Percentiles rank a stretch among this genome's conserved stretches.
These are phyloP conservation scores for Pollenia griseotomentosa DNA, from an alignment of 2,888 invertebrate genomes.

Conservation along the genomic window DNA sequence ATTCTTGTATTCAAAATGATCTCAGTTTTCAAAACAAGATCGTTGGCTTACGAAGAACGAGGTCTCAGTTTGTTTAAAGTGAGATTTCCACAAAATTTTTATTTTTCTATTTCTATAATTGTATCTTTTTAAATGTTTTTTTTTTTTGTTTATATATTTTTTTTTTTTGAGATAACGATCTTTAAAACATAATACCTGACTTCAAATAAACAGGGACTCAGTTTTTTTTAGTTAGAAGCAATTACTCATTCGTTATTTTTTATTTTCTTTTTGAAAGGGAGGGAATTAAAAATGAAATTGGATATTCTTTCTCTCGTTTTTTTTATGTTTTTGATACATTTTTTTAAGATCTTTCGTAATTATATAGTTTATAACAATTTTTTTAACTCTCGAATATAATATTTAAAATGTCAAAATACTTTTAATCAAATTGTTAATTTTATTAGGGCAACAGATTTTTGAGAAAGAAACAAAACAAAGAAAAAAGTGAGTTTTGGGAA, in stretches of 20 bases:
- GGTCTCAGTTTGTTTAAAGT: not conserved
- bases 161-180: not conserved
- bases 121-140: not conserved
- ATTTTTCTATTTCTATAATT: not conserved
- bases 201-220: conserved; percentile 6
- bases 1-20: no score
- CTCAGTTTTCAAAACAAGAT: no score
- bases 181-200: conserved; percentile 4
- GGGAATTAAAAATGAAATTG: not conserved
- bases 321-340: not conserved
- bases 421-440: conserved; percentile 12
- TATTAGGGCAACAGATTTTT: conserved; percentile 3
- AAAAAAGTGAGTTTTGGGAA: not conserved
- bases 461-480: not conserved
- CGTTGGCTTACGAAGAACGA: not conserved
- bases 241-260: not conserved
- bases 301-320: not conserved
- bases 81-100: not conserved
- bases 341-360: not conserved
- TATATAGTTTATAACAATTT: no score
- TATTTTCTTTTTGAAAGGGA: not conserved
- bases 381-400: no score
- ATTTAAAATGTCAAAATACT: conserved; percentile 9
- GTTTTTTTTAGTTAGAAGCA: not conserved
- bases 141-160: not conserved